These are phyloP conservation scores for Caenorhabditis panamensis DNA, from an alignment of 2,888 invertebrate genomes.

Conservation along the genomic window DNA sequence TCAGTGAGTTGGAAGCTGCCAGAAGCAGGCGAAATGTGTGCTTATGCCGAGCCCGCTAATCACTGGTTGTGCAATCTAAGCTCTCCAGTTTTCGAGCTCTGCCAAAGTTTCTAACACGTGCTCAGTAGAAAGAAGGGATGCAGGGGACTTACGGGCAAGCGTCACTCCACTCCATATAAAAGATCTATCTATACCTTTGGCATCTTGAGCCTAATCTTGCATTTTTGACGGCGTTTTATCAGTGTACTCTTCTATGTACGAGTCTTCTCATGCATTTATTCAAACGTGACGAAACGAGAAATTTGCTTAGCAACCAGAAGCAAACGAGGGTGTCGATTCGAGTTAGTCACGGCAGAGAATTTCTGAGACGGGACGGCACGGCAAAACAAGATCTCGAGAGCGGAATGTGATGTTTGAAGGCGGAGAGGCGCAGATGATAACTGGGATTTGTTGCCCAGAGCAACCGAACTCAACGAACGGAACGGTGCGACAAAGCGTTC, in stretches of 20 bases:
- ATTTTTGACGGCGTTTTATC: conserved; percentile 5
- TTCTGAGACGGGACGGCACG: conserved; percentile 19
- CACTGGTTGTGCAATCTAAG: conserved; percentile 12
- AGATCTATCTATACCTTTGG: conserved; percentile 6
- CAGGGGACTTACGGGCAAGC: conserved; percentile 15
- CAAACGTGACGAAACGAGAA: conserved; percentile 25
- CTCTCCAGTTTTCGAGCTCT: conserved; percentile 3
- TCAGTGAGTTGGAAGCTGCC: neutral
- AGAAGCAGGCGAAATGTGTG: neutral
- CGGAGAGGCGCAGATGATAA: conserved; percentile 39
- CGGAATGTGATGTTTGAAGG: conserved; percentile 25
- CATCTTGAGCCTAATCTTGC: conserved; percentile 4
- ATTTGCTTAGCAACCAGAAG: neutral
- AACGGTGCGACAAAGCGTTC: neutral
- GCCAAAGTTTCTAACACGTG: conserved; percentile 10
- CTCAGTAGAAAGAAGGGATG: conserved; percentile 10
- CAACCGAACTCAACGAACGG: conserved; percentile 36
- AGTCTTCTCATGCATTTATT: conserved; percentile 37
- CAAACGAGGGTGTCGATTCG: neutral
- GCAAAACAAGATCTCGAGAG: conserved; percentile 22
- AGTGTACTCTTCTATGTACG: conserved; percentile 32
- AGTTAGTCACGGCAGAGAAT: conserved; percentile 12
- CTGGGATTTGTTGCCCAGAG: conserved; percentile 41
- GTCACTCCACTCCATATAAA: conserved; percentile 8
- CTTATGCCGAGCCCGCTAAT: conserved; percentile 15